Evolutionary conservation across 2,888 invertebrate genomes (phyloP).

Genomic region (Lumbricus terrestris): DNA sequence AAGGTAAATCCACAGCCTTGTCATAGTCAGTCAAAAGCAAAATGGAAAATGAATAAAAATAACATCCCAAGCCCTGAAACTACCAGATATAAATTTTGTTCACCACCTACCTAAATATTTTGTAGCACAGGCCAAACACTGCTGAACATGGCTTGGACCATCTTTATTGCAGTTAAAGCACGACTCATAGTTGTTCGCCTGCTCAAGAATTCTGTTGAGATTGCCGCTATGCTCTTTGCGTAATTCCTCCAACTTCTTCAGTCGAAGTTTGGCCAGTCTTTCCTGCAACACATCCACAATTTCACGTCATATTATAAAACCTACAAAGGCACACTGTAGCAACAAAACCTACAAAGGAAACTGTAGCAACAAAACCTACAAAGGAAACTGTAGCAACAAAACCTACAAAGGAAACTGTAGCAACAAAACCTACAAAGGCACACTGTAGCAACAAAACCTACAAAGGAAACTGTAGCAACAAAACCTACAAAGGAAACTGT

Average conservation of each 20-base stretch:
- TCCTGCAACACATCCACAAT: background rate
- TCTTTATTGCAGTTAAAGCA: background rate
- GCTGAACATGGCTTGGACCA: background rate
- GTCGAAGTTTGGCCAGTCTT: constrained; percentile 9
- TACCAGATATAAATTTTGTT: background rate
- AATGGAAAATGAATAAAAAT: background rate
- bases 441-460: no score
- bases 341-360: no score
- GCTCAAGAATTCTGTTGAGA: background rate
- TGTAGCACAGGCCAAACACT: background rate
- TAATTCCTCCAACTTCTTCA: background rate
- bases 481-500: no score
- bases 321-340: background rate
- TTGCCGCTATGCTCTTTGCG: background rate
- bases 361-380: no score
- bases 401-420: no score
- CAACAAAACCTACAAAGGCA: no score
- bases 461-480: no score
- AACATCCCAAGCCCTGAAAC: background rate
- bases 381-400: no score
- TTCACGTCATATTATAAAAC: background rate
- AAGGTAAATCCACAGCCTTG: background rate
- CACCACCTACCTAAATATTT: background rate
- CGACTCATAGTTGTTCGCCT: background rate
- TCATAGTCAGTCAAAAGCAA: background rate